These are phyloP conservation scores for Thyatira batis DNA, from an alignment of 2,888 invertebrate species.

Conservation along the genomic window DNA sequence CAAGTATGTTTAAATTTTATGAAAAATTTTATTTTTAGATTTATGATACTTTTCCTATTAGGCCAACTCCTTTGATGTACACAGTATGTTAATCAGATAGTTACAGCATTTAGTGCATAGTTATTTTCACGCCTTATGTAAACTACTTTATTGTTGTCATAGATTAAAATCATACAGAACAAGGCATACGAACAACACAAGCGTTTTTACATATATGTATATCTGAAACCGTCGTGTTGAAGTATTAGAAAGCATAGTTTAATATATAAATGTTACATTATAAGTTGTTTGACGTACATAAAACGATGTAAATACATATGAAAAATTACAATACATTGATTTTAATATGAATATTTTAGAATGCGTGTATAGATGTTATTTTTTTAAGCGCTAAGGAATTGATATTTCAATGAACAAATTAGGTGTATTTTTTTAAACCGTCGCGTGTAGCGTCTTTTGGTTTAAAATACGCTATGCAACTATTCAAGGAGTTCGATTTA, in stretches of 20 bases:
- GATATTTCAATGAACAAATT: slow-evolving; percentile 45
- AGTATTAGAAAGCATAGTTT: not conserved
- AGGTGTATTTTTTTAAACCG: slow-evolving; percentile 31
- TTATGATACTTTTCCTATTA: too few relatives aligned
- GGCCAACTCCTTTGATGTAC: too few relatives aligned
- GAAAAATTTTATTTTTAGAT: too few relatives aligned
- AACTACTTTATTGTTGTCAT: not conserved
- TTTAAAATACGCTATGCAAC: not conserved
- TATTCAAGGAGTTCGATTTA: not conserved
- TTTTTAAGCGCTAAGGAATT: slow-evolving; percentile 43
- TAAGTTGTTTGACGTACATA: slow-evolving; percentile 12
- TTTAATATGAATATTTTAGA: not conserved
- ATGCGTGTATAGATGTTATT: slow-evolving; percentile 9
- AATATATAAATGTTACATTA: slow-evolving; percentile 7
- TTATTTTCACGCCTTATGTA: not conserved
- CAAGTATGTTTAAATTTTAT: too few relatives aligned
- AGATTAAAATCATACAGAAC: not conserved
- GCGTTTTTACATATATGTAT: not conserved
- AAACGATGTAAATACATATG: slow-evolving; percentile 8
- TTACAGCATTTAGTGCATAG: not conserved
- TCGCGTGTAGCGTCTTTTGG: not conserved
- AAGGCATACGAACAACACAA: not conserved
- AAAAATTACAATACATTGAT: not conserved
- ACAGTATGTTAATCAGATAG: not conserved
- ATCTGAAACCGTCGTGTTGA: not conserved